Conservation (phyloP, 2,797 vertebrate genomes). For the Cirrhinus molitorella region DNA sequence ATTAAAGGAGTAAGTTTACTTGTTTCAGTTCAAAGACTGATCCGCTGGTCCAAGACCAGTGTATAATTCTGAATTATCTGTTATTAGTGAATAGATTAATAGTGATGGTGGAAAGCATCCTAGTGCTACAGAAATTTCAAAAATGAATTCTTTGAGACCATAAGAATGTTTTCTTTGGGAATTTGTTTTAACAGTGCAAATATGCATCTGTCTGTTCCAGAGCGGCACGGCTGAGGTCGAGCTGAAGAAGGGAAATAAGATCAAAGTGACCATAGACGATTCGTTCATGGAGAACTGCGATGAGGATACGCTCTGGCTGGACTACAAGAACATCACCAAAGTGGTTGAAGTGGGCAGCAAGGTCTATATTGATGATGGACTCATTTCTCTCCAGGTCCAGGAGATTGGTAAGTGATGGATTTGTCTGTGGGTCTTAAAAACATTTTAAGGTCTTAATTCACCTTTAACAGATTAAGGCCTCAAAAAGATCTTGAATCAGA, state of each 20-base stretch:
- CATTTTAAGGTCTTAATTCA: background rate
- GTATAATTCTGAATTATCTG: background rate
- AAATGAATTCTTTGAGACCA: too few species aligned
- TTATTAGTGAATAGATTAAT: background rate
- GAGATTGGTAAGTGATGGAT: slow-evolving; percentile 83
- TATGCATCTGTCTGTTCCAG: slow-evolving; percentile 68
- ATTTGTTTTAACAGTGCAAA: too few species aligned
- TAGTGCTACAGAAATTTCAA: too few species aligned
- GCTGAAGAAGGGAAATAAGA: slow-evolving; percentile 87
- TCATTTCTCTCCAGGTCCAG: slow-evolving; percentile 92
- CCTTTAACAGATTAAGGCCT: background rate
- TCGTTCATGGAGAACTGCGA: slow-evolving; percentile 89
- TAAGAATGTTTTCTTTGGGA: too few species aligned
- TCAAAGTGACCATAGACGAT: slow-evolving; percentile 92
- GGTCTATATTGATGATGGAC: slow-evolving; percentile 95
- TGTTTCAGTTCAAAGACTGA: background rate
- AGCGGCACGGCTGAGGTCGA: slow-evolving; percentile 96
- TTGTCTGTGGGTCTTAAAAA: background rate
- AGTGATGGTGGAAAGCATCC: background rate
- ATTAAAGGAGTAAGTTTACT: slow-evolving; percentile 88
- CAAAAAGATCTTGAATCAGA: background rate
- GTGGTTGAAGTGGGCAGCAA: slow-evolving; percentile 93
- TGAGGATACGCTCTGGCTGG: slow-evolving; percentile 89
- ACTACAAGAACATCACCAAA: slow-evolving; percentile 95
- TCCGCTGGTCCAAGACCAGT: background rate